Percentiles rank a stretch among this genome's conserved stretches.
phyloP scores from a whole-genome alignment of 53 echinoderm and acorn worm genomes.

The Holothuria scabra region DNA sequence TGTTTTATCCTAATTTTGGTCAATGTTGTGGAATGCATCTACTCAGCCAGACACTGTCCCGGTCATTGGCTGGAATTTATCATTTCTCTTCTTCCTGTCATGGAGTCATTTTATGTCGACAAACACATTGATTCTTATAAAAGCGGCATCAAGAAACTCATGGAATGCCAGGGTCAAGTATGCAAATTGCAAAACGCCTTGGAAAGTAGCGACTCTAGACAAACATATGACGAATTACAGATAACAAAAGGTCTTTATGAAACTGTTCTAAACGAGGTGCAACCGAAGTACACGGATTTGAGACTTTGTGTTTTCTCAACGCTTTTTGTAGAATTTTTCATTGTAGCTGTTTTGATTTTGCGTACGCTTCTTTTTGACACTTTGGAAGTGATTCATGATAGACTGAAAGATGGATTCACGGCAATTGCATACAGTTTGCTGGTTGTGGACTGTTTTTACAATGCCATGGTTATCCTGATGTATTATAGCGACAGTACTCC shows the following conservation, averaged over 20 bases:
- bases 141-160: conserved; percentile 45
- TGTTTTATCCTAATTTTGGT: conserved; percentile 42
- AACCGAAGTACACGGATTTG: conserved; percentile 61
- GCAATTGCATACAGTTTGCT: conserved; percentile 50
- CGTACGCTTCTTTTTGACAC: conserved; percentile 10
- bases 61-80: conserved; percentile 50
- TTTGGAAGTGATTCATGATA: conserved; percentile 32
- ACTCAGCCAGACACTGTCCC: conserved; percentile 50
- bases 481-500: conserved; percentile 62
- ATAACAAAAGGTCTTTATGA: not conserved
- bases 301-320: conserved; percentile 66
- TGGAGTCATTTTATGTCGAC: conserved; percentile 63
- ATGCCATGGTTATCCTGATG: conserved; percentile 46
- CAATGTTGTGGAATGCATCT: conserved; percentile 50
- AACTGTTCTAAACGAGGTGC: not conserved
- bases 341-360: not conserved
- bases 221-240: conserved; percentile 11
- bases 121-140: conserved; percentile 50
- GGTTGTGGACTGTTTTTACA: conserved; percentile 56
- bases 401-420: conserved; percentile 50
- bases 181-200: not conserved
- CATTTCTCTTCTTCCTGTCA: conserved; percentile 60
- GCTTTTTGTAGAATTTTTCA: conserved; percentile 34
- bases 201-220: not conserved
- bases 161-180: conserved; percentile 18